Evolutionary conservation across 2,888 invertebrate species (phyloP).

Genomic region (Unio delphinus): DNA sequence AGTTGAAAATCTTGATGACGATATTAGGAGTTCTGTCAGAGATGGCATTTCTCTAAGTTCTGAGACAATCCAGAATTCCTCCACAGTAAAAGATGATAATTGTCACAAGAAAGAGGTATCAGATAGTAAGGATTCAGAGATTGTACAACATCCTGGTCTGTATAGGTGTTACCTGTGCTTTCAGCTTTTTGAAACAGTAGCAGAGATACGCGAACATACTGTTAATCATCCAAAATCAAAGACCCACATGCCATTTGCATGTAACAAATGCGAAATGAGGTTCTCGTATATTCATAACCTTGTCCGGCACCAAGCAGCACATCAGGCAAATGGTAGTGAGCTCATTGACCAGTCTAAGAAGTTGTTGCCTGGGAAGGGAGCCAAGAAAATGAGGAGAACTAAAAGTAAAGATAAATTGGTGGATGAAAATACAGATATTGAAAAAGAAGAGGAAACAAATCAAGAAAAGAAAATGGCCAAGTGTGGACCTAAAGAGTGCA

Average conservation of each 20-base stretch:
- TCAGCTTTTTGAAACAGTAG: constrained; percentile 67
- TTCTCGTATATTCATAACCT: constrained; percentile 69
- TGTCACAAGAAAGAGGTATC: constrained; percentile 3
- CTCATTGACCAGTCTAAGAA: background rate
- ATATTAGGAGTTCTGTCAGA: no score
- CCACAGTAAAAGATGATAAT: background rate
- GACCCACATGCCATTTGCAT: constrained; percentile 60
- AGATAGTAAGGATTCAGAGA: constrained; percentile 1
- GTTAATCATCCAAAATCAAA: constrained; percentile 63
- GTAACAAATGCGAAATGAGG: constrained; percentile 68
- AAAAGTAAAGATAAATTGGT: no score
- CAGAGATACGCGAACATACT: constrained; percentile 67
- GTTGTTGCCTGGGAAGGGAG: no score
- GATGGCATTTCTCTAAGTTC: background rate
- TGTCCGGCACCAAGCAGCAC: constrained; percentile 64
- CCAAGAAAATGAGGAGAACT: no score
- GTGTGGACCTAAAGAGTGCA: no score
- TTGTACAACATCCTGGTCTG: constrained; percentile 44
- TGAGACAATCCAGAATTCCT: no score
- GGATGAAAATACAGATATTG: no score
- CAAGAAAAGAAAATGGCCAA: no score
- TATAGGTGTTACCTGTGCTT: constrained; percentile 73
- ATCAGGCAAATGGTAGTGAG: constrained; percentile 36
- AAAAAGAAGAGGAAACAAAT: no score
- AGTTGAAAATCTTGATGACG: no score